These are phyloP conservation scores for Trachelus stipa DNA, from an alignment of 2,888 invertebrate genomes.

Conservation along the genomic window DNA sequence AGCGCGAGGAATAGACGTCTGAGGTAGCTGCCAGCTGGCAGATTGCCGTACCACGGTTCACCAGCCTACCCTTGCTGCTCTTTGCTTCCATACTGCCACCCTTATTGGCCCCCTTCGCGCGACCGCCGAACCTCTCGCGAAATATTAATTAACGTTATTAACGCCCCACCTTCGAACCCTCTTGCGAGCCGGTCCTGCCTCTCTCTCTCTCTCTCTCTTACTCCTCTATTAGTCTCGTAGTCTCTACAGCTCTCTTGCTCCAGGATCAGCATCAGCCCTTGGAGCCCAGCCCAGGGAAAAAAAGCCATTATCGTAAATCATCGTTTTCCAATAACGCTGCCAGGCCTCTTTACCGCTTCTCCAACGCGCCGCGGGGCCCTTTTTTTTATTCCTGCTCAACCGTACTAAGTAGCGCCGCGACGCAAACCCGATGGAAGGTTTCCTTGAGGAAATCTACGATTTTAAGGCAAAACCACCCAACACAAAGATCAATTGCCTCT, in stretches of 20 bases:
- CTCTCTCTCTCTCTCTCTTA: constrained; percentile 33
- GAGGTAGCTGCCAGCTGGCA: constrained; percentile 61
- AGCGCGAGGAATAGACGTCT: background rate
- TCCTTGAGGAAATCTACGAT: background rate
- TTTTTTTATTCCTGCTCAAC: constrained; percentile 19
- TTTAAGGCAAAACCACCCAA: background rate
- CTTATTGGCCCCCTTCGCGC: constrained; percentile 32
- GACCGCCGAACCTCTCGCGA: constrained; percentile 68
- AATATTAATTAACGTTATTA: constrained; percentile 75
- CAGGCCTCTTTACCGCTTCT: constrained; percentile 58
- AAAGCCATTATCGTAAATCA: constrained; percentile 74
- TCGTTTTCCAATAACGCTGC: constrained; percentile 71
- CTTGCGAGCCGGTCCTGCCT: constrained; percentile 27
- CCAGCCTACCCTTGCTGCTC: constrained; percentile 20
- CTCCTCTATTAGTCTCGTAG: constrained; percentile 13
- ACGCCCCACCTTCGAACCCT: constrained; percentile 68
- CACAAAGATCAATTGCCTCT: background rate
- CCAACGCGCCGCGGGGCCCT: constrained; percentile 29
- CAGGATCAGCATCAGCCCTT: constrained; percentile 8
- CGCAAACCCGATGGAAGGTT: constrained; percentile 4
- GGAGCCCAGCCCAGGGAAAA: constrained; percentile 46
- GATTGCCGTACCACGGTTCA: constrained; percentile 48
- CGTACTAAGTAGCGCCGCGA: constrained; percentile 23
- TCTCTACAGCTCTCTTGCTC: background rate
- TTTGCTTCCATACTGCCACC: constrained; percentile 25